Percentiles rank a stretch among this genome's conserved stretches.
These are phyloP conservation scores for Lucilia cuprina DNA, from an alignment of 1,140 invertebrate genomes.

Conservation along the genomic window DNA sequence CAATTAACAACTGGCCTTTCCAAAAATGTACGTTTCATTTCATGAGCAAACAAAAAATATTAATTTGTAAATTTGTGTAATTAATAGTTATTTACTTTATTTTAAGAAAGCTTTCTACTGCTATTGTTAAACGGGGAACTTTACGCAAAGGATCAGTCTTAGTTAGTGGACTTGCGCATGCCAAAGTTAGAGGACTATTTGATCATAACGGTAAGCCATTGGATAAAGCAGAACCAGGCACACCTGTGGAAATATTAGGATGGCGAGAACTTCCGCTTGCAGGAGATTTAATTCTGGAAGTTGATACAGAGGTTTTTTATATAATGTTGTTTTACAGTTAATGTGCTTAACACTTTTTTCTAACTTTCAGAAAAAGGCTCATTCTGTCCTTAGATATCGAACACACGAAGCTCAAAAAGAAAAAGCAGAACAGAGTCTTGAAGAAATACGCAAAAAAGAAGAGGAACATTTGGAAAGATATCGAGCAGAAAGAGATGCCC, in stretches of 20 bases:
- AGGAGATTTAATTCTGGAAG: slow-evolving; percentile 87
- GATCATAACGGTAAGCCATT: slow-evolving; percentile 78
- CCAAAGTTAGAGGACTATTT: slow-evolving; percentile 86
- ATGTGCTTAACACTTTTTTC: neutral
- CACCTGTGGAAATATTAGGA: slow-evolving; percentile 87
- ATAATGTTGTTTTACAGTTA: no score
- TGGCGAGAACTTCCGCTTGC: slow-evolving; percentile 88
- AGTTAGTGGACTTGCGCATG: slow-evolving; percentile 83
- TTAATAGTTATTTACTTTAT: neutral
- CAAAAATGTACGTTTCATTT: no score
- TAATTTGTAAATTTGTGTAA: no score
- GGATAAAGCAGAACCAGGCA: slow-evolving; percentile 73
- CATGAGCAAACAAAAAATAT: no score
- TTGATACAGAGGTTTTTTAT: slow-evolving; percentile 71
- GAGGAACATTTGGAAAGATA: slow-evolving; percentile 76
- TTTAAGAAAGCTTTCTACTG: slow-evolving; percentile 83
- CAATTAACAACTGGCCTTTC: no score
- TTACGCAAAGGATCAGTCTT: slow-evolving; percentile 82
- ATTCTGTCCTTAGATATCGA: slow-evolving; percentile 74
- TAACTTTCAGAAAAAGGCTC: slow-evolving; percentile 69
- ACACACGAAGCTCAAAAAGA: slow-evolving; percentile 66
- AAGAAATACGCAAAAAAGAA: slow-evolving; percentile 72
- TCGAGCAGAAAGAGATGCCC: slow-evolving; percentile 69
- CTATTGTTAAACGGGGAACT: slow-evolving; percentile 89
- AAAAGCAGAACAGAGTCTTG: slow-evolving; percentile 67